Evolutionary conservation across 1,140 invertebrate species (phyloP).

Genomic region (Aphis gossypii): DNA sequence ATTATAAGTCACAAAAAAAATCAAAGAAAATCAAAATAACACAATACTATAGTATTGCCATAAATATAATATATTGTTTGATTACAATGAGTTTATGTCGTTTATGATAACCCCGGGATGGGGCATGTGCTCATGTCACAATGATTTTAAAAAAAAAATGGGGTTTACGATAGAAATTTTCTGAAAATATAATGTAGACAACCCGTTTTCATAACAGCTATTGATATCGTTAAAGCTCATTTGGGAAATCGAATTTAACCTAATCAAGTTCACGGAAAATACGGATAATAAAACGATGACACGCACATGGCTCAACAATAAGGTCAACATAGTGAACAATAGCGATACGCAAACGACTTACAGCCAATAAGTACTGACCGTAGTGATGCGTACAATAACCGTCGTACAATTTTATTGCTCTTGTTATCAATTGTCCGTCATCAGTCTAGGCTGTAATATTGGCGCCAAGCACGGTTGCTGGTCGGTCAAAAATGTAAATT

Average conservation of each 20-base stretch:
- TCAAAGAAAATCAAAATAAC: no score
- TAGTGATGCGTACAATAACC: background rate
- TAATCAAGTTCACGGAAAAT: background rate
- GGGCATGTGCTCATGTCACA: background rate
- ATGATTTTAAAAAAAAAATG: background rate
- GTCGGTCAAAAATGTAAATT: background rate
- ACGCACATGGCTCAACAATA: background rate
- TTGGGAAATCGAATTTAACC: background rate
- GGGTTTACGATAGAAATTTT: background rate
- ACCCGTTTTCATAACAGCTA: background rate
- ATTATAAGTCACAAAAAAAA: background rate
- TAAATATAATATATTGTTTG: no score
- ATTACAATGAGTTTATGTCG: no score
- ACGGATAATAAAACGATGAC: background rate
- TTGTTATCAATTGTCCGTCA: background rate
- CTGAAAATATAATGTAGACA: background rate
- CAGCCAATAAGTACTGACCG: background rate
- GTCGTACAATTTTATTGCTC: background rate
- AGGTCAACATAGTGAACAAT: background rate
- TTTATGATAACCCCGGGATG: no score
- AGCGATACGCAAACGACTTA: background rate
- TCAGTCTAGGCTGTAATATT: background rate
- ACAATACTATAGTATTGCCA: no score
- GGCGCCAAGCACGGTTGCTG: background rate
- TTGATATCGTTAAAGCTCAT: background rate